These are phyloP conservation scores for Telenomus remus DNA, from an alignment of 1,140 invertebrate species.

Conservation along the genomic window DNA sequence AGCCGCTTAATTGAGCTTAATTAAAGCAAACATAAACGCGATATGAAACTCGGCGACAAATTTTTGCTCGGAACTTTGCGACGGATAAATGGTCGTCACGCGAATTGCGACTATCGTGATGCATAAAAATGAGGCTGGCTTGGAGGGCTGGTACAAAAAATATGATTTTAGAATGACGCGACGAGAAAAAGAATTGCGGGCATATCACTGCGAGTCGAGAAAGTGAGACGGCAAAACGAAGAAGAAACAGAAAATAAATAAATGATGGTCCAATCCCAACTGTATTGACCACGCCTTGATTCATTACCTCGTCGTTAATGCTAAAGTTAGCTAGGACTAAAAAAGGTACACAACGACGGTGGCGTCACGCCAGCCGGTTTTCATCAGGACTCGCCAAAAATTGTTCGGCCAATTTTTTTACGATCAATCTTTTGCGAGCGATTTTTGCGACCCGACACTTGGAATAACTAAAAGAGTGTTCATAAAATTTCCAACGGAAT, in stretches of 20 bases:
- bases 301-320: slow-evolving; percentile 50
- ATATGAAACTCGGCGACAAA: no score
- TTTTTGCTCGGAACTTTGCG: no score
- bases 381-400: slow-evolving; percentile 16
- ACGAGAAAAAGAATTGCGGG: not conserved
- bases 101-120: no score
- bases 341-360: not conserved
- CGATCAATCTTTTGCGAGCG: no score
- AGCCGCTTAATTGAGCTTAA: no score
- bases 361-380: slow-evolving; percentile 12
- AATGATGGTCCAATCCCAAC: slow-evolving; percentile 48
- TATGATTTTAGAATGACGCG: not conserved
- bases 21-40: no score
- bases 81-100: no score
- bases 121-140: no score
- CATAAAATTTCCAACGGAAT: no score
- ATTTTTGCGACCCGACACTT: no score
- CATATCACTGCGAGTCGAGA: not conserved
- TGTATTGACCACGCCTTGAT: slow-evolving; percentile 59
- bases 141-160: no score
- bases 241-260: slow-evolving; percentile 11
- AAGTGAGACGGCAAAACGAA: slow-evolving; percentile 7
- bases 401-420: slow-evolving; percentile 1
- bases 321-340: slow-evolving; percentile 1
- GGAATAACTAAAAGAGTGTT: not conserved